Evolutionary conservation across 2,113 vertebrate genomes (phyloP).

Genomic region (Ceyx melanurus): DNA sequence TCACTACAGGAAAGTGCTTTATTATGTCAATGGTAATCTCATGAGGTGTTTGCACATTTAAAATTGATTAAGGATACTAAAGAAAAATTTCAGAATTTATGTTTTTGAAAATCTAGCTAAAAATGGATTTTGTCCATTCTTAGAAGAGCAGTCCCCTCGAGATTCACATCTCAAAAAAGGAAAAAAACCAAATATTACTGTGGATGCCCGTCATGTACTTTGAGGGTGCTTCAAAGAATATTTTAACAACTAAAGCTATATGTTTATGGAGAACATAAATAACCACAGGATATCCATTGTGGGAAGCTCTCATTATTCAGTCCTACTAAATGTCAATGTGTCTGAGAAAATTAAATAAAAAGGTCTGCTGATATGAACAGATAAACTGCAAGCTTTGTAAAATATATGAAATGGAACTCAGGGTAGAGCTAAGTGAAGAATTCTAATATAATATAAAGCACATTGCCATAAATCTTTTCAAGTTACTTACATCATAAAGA

Average conservation of each 20-base stretch:
- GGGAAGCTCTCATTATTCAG: slow-evolving; percentile 18
- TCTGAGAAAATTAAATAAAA: slow-evolving; percentile 26
- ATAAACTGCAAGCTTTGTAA: slow-evolving; percentile 17
- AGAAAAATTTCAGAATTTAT: neutral
- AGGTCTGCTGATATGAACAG: neutral
- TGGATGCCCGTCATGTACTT: neutral
- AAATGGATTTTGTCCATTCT: neutral
- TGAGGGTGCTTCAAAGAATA: neutral
- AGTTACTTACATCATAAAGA: slow-evolving; percentile 34
- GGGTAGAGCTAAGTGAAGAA: neutral
- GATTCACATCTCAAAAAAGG: neutral
- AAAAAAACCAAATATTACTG: neutral
- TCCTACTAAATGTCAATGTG: slow-evolving; percentile 11
- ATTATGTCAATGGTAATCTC: neutral
- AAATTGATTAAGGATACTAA: neutral
- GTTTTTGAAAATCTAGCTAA: neutral
- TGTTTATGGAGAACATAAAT: slow-evolving; percentile 11
- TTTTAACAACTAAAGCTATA: neutral
- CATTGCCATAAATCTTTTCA: neutral
- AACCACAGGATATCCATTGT: neutral
- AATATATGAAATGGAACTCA: slow-evolving; percentile 2
- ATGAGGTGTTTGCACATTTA: neutral
- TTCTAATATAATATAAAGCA: slow-evolving; percentile 17
- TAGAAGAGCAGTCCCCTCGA: neutral
- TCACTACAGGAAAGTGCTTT: neutral